Conservation (phyloP, 2,888 invertebrate genomes). For the Formica aserva region DNA sequence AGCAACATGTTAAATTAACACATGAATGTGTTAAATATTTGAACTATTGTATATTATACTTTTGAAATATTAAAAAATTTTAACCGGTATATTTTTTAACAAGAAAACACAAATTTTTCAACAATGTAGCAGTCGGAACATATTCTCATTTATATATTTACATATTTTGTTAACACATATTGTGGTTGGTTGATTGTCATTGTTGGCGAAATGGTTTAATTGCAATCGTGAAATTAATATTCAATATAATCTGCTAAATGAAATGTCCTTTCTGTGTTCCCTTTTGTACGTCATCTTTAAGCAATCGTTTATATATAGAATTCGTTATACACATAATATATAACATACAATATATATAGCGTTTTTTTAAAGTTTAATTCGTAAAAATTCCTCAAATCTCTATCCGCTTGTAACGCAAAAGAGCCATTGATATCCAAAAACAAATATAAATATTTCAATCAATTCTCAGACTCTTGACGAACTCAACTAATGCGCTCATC, state of each 20-base stretch:
- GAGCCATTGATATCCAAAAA: neutral
- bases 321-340: neutral
- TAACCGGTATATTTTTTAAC: too few relatives aligned
- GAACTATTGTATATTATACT: too few relatives aligned
- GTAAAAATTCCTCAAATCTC: neutral
- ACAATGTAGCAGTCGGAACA: neutral
- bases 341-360: neutral
- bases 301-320: neutral
- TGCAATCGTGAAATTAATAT: neutral
- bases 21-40: too few relatives aligned
- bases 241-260: neutral
- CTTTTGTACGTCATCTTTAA: neutral
- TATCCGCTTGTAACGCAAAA: neutral
- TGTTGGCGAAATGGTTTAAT: neutral
- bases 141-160: constrained; percentile 23
- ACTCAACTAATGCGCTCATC: constrained; percentile 52
- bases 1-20: too few relatives aligned
- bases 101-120: too few relatives aligned
- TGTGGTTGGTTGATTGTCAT: constrained; percentile 29
- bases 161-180: constrained; percentile 33
- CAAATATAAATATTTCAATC: constrained; percentile 2
- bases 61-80: too few relatives aligned
- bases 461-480: neutral
- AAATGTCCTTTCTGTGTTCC: neutral
- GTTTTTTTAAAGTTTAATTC: neutral